Evolutionary conservation across 2,888 invertebrate species (phyloP), one percentile per base, ranked within the genome.

Genomic region (Argyresthia albistria): DNA sequence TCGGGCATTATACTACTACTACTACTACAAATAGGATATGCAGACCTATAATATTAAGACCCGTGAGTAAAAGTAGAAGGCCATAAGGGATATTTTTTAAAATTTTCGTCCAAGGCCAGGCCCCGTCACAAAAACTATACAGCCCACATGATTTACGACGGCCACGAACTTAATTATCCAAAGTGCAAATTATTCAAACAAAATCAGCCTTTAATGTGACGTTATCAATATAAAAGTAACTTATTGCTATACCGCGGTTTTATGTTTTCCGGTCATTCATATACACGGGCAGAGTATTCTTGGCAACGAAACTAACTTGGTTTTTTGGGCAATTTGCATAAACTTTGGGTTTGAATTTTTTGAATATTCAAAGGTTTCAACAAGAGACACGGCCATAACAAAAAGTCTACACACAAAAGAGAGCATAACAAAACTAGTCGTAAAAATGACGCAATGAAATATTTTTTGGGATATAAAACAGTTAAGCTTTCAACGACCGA

Each of bases 391-490:
- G 8, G 25, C 35, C 11, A 12, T 35, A 46, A 46, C 35, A 25
- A 46, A 46, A 46, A n/a, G 39, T 46, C 10, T 11, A 25, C 35
- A 6, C 2, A 46, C 46, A 46, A 46, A 8, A 46, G 35, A 35
- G 12, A 11, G 25, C 8, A 11, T 39, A 39, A 39, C 9, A 8
- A n/a, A 66, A 69, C 64, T 57, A 52, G 61, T 65, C 70, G 65
- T 74, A 72, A 73, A 71, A 73, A 65, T 76, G 75, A 67, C 65
- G 65, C 74, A 81, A 80, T 60, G 52, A 8, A 15, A 42, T 4
- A 25, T 53, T 69, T 70, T 73, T 76, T 69, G 62, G 60, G 56
- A 56, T 61, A 65, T 74, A 73, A 74, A 75, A 76, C 71, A 72
- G 65, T 77, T 69, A 63, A 65, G 62, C 59, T 67, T 69, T 66